Conservation (phyloP, 2,888 invertebrate genomes). For the Ectemnius lituratus region DNA sequence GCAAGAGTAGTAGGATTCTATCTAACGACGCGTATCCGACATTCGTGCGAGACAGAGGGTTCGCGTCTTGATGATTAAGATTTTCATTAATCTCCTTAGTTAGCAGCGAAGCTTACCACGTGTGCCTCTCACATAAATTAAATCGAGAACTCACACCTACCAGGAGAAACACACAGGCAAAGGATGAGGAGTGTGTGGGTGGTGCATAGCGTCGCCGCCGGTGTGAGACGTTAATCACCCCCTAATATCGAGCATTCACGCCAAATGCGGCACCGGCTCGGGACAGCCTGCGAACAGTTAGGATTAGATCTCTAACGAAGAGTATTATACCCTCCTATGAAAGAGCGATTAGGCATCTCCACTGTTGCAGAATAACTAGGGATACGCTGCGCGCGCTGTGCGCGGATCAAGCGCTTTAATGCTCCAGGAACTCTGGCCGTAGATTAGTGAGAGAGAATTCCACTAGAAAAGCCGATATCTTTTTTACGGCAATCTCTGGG, state of each 20-base stretch:
- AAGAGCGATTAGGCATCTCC: too few relatives aligned
- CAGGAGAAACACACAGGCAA: background rate
- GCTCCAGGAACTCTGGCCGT: too few relatives aligned
- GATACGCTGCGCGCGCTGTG: too few relatives aligned
- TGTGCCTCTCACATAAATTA: background rate
- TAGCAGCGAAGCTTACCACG: background rate
- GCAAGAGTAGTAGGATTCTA: slow-evolving; percentile 28
- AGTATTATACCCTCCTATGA: background rate
- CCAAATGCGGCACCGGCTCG: background rate
- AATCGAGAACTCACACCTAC: background rate
- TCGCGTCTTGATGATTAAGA: slow-evolving; percentile 36
- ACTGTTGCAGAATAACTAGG: too few relatives aligned
- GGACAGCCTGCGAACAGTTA: background rate
- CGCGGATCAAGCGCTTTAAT: too few relatives aligned
- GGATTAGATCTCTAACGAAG: slow-evolving; percentile 1
- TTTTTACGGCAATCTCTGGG: slow-evolving; percentile 51
- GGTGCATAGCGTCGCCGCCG: background rate
- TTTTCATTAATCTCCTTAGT: slow-evolving; percentile 44
- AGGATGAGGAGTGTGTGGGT: background rate
- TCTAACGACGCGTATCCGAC: slow-evolving; percentile 28
- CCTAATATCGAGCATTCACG: slow-evolving; percentile 22
- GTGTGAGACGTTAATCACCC: slow-evolving; percentile 16
- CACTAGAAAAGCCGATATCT: slow-evolving; percentile 37
- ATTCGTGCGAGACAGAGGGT: slow-evolving; percentile 9
- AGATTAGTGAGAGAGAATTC: too few relatives aligned